phyloP scores from a whole-genome alignment of 2,113 vertebrate species.

The Percopsis transmontana region DNA sequence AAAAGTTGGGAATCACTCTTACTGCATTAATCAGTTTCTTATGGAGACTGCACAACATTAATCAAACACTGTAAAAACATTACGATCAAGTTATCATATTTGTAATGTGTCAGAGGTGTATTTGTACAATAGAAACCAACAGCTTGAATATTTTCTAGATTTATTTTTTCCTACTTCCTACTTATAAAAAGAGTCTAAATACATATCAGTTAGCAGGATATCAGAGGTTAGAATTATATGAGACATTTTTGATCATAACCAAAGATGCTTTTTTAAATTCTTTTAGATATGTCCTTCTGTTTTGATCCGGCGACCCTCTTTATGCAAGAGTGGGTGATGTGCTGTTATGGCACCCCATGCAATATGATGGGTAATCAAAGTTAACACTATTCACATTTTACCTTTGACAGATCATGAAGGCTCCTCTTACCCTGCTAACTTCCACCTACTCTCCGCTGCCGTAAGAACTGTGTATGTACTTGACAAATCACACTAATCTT shows the following conservation, averaged over 20 bases:
- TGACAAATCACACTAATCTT: constrained; percentile 20
- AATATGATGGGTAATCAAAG: constrained; percentile 48
- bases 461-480: constrained; percentile 13
- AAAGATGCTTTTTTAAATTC: constrained; percentile 14
- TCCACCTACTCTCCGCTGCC: constrained; percentile 28
- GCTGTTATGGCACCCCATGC: constrained; percentile 24
- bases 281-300: constrained; percentile 12
- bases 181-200: neutral
- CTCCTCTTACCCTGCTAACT: constrained; percentile 12
- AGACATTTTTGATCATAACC: constrained; percentile 19
- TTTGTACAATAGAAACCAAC: constrained; percentile 16
- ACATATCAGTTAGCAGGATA: neutral
- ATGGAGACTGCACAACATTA: too few species aligned
- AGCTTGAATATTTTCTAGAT: neutral
- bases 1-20: too few species aligned
- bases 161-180: neutral
- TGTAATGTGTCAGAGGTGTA: neutral
- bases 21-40: too few species aligned
- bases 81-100: constrained; percentile 57
- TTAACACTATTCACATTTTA: constrained; percentile 11
- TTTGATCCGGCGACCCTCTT: constrained; percentile 26
- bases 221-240: constrained; percentile 20
- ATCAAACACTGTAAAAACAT: too few species aligned
- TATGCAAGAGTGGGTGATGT: constrained; percentile 26
- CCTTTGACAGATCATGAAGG: constrained; percentile 39